Evolutionary conservation across 2,888 invertebrate species (phyloP).

Genomic region (Lathronympha strigana): DNA sequence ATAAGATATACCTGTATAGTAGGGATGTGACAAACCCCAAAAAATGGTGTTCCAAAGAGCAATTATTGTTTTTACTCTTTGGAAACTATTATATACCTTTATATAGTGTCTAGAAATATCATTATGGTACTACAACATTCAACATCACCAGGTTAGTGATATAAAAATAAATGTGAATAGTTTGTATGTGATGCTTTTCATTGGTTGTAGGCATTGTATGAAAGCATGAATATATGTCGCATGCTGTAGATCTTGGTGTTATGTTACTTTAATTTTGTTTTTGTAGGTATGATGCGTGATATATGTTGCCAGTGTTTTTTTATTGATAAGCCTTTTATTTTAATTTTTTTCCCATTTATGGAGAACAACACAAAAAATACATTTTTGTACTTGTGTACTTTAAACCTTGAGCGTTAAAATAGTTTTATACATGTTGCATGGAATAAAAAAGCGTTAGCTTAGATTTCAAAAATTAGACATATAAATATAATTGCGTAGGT

Average conservation of each 20-base stretch:
- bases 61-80: too few relatives aligned
- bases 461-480: not conserved
- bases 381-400: constrained; percentile 20
- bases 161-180: constrained; percentile 22
- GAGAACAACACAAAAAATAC: not conserved
- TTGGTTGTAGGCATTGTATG: constrained; percentile 21
- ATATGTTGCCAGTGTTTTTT: constrained; percentile 36
- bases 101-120: too few relatives aligned
- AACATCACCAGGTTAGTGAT: not conserved
- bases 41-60: too few relatives aligned
- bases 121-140: too few relatives aligned
- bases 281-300: constrained; percentile 26
- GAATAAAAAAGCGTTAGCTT: not conserved
- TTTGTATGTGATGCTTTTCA: constrained; percentile 33
- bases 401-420: constrained; percentile 8
- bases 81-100: too few relatives aligned
- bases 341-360: constrained; percentile 23
- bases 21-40: too few relatives aligned
- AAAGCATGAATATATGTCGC: constrained; percentile 36
- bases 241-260: constrained; percentile 28
- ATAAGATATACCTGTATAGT: too few relatives aligned
- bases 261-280: not conserved
- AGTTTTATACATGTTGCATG: constrained; percentile 33
- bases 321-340: constrained; percentile 22
- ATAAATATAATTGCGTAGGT: too few relatives aligned